Percentiles rank a stretch among this genome's conserved stretches.
phyloP scores from a whole-genome alignment of 2,797 vertebrate species.

The Rallus crepitans region DNA sequence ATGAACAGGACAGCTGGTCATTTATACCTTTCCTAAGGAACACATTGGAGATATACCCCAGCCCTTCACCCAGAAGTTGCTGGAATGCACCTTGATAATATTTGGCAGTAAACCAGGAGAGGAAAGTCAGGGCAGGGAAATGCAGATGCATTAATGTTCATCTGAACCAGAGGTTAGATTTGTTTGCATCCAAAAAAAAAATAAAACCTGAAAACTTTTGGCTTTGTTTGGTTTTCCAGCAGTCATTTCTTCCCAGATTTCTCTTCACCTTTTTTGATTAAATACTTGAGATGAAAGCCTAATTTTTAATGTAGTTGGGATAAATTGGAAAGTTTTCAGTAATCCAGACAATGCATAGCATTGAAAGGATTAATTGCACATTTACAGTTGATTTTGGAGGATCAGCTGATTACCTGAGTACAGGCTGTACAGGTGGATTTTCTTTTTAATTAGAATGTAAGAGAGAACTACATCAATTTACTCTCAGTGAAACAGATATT shows the following conservation, averaged over 20 bases:
- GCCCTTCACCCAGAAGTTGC: not conserved
- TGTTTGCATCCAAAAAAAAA: not conserved
- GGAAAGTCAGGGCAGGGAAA: not conserved
- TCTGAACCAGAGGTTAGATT: not conserved
- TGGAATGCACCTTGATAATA: not conserved
- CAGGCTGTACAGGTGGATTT: rapidly evolving
- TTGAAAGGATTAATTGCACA: not conserved
- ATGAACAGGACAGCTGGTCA: not conserved
- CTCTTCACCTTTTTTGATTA: not conserved
- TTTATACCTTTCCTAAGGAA: not conserved
- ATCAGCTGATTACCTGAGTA: not conserved
- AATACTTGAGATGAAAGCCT: not conserved
- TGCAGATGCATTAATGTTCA: not conserved
- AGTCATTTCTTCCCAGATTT: not conserved
- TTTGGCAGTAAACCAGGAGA: not conserved
- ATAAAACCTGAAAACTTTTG: not conserved
- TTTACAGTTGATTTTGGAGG: not conserved
- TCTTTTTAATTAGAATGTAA: not conserved
- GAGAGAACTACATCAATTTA: not conserved
- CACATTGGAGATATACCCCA: not conserved
- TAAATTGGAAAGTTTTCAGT: not conserved
- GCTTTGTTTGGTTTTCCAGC: not conserved
- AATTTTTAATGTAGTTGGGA: not conserved
- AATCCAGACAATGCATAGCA: not conserved
- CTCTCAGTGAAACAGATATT: not conserved